Percentiles rank a stretch among this genome's conserved stretches.
These are phyloP conservation scores for Stichodactyla helianthus DNA, from an alignment of 64 coral and sea anemone genomes.

Conservation along the genomic window DNA sequence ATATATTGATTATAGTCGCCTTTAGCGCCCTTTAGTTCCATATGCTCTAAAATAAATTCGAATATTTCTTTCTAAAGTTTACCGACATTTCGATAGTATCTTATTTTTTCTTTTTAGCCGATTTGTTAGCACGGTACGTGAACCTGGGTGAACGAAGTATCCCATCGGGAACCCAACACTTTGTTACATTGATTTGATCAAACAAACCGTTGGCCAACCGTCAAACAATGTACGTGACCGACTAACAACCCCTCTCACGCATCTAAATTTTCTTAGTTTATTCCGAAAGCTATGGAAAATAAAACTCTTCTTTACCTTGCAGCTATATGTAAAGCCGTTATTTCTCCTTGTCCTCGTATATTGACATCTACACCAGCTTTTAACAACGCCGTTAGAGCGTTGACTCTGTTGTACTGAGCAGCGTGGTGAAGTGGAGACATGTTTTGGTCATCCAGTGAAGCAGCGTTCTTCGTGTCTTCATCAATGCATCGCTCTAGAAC, in stretches of 20 bases:
- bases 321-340: conserved; percentile 46
- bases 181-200: not conserved
- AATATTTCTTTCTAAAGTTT: no score
- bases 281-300: not conserved
- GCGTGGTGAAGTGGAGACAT: conserved; percentile 39
- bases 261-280: not conserved
- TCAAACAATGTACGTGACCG: not conserved
- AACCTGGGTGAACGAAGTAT: no score
- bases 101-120: no score
- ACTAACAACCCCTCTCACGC: not conserved
- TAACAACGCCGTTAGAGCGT: conserved; percentile 16
- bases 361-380: conserved; percentile 25
- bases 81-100: no score
- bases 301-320: conserved; percentile 20
- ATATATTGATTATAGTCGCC: no score
- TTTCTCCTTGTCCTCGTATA: conserved; percentile 17
- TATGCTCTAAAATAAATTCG: no score
- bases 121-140: no score
- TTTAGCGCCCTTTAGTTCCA: no score
- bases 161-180: no score
- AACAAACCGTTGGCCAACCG: not conserved
- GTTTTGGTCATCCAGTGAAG: conserved; percentile 26
- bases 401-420: conserved; percentile 21
- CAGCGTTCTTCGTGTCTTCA: not conserved
- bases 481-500: not conserved